phyloP scores from a whole-genome alignment of 2,888 invertebrate species.

The Acrobasis consociella region DNA sequence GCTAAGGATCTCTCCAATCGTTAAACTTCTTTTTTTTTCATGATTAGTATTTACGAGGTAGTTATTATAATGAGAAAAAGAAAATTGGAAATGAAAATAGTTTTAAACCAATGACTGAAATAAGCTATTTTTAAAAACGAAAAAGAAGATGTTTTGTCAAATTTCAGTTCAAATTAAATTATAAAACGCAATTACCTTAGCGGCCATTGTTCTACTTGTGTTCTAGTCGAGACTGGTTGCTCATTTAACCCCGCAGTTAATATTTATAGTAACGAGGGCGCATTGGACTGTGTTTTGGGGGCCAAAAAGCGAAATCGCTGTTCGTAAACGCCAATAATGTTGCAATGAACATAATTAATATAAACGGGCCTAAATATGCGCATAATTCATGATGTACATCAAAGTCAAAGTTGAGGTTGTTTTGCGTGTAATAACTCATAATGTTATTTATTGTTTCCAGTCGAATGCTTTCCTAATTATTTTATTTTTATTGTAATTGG shows the following conservation, averaged over 20 bases:
- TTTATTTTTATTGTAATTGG: not conserved
- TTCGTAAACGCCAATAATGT: slow-evolving; percentile 42
- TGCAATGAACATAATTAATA: slow-evolving; percentile 50
- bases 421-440: not conserved
- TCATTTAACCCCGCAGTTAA: slow-evolving; percentile 48
- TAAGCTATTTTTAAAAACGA: too few relatives aligned
- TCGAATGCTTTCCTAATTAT: not conserved
- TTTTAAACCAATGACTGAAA: too few relatives aligned
- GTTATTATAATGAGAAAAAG: too few relatives aligned
- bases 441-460: slow-evolving; percentile 11
- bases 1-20: too few relatives aligned
- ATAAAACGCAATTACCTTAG: slow-evolving; percentile 50
- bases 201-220: slow-evolving; percentile 53
- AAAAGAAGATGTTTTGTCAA: too few relatives aligned
- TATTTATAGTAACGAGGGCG: slow-evolving; percentile 61
- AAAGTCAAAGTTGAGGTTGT: slow-evolving; percentile 13
- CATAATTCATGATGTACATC: slow-evolving; percentile 9
- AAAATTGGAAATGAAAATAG: too few relatives aligned
- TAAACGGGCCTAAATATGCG: slow-evolving; percentile 37
- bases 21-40: too few relatives aligned
- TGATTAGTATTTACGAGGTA: too few relatives aligned
- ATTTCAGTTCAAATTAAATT: not conserved
- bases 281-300: slow-evolving; percentile 56
- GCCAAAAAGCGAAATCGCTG: slow-evolving; percentile 56
- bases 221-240: slow-evolving; percentile 48